Evolutionary conservation across 2,797 vertebrate species (phyloP).

Genomic region (Lemur catta): DNA sequence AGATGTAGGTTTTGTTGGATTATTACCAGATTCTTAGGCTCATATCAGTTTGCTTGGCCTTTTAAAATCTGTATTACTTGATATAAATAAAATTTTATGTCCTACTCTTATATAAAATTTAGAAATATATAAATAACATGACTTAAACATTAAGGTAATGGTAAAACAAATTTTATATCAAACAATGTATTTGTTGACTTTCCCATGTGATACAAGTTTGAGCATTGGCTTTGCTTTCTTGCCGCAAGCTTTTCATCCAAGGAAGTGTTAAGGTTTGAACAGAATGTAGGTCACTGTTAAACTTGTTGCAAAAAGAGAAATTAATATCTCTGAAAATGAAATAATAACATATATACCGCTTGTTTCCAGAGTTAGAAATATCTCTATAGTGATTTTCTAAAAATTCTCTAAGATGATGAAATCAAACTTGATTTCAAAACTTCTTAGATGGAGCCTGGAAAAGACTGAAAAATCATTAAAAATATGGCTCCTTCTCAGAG

Average conservation of each 20-base stretch:
- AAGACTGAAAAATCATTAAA: neutral
- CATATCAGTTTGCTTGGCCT: neutral
- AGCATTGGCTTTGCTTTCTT: neutral
- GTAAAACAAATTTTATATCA: neutral
- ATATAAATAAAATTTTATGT: neutral
- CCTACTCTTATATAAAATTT: neutral
- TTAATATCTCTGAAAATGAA: neutral
- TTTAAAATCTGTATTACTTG: neutral
- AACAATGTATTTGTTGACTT: neutral
- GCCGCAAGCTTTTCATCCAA: neutral
- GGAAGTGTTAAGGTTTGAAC: neutral
- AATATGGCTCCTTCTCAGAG: neutral
- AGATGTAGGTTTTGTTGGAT: neutral
- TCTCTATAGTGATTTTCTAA: neutral
- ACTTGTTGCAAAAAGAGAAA: neutral
- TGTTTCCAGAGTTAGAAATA: neutral
- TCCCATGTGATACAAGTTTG: neutral
- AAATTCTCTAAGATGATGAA: neutral
- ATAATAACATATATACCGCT: neutral
- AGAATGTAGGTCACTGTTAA: neutral
- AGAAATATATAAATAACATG: neutral
- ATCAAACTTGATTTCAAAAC: neutral
- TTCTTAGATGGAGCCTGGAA: neutral
- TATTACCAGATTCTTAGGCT: neutral
- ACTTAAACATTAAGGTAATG: conserved; percentile 4